phyloP scores from a whole-genome alignment of 2,797 vertebrate genomes.

The Karalla daura region DNA sequence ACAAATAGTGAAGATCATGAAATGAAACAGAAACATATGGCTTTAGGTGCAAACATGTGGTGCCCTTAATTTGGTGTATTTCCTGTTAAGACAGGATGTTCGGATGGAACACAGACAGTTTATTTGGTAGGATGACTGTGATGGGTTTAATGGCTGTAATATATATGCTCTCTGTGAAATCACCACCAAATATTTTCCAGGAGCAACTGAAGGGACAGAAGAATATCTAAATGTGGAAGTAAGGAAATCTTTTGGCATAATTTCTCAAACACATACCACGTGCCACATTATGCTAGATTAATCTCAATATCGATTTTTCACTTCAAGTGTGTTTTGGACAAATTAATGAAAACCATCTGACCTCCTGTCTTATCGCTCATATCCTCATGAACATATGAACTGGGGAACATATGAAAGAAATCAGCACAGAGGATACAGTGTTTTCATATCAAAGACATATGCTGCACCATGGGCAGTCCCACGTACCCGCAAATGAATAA shows the following conservation, averaged over 20 bases:
- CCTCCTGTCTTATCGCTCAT: not conserved
- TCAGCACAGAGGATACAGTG: conserved; percentile 10
- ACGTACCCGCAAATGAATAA: not conserved
- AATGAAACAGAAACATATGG: not conserved
- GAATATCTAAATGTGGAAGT: not conserved
- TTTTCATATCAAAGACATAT: conserved; percentile 32
- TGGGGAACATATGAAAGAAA: conserved; percentile 29
- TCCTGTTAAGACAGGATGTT: not conserved
- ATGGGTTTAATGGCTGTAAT: not conserved
- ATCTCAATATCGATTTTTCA: conserved; percentile 34
- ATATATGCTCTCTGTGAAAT: not conserved
- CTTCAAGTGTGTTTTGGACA: not conserved
- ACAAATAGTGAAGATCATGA: not conserved
- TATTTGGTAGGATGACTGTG: not conserved
- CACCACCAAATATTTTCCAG: not conserved
- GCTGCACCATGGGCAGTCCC: conserved; percentile 1
- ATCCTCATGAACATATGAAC: conserved; percentile 16
- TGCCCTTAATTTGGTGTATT: not conserved
- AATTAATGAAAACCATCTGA: conserved; percentile 11
- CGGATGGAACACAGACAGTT: not conserved
- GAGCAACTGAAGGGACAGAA: not conserved
- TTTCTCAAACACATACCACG: not conserved
- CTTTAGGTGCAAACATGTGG: not conserved
- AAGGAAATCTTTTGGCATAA: not conserved
- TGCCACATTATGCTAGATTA: not conserved